These are phyloP conservation scores for Folsomia candida DNA, from an alignment of 2,888 invertebrate genomes.

Conservation along the genomic window DNA sequence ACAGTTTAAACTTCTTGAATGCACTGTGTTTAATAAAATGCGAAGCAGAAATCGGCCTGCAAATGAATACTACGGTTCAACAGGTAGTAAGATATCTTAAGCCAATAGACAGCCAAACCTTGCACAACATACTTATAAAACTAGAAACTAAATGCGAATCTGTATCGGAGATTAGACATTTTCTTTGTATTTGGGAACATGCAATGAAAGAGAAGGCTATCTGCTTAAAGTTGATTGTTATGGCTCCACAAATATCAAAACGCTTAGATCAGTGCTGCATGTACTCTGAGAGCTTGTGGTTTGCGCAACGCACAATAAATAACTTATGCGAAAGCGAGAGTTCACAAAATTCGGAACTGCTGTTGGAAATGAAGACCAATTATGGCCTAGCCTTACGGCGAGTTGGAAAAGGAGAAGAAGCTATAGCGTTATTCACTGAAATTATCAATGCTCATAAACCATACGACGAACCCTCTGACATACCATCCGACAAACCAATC, in stretches of 20 bases:
- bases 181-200: not conserved
- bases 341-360: not conserved
- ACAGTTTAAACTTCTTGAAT: not conserved
- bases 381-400: not conserved
- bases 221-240: not conserved
- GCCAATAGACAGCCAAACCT: not conserved
- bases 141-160: not conserved
- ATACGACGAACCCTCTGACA: no score
- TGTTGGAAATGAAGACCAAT: not conserved
- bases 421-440: no score
- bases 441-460: no score
- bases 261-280: not conserved
- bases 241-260: not conserved
- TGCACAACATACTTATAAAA: not conserved
- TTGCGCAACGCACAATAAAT: not conserved
- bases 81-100: not conserved
- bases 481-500: no score
- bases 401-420: not conserved
- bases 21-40: not conserved
- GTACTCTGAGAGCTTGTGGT: not conserved
- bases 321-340: not conserved
- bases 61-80: not conserved
- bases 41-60: not conserved
- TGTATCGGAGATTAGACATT: not conserved
- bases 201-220: not conserved